These are phyloP conservation scores for Leucoraja ocellata DNA, from an alignment of 2,797 vertebrate species.

Conservation along the genomic window DNA sequence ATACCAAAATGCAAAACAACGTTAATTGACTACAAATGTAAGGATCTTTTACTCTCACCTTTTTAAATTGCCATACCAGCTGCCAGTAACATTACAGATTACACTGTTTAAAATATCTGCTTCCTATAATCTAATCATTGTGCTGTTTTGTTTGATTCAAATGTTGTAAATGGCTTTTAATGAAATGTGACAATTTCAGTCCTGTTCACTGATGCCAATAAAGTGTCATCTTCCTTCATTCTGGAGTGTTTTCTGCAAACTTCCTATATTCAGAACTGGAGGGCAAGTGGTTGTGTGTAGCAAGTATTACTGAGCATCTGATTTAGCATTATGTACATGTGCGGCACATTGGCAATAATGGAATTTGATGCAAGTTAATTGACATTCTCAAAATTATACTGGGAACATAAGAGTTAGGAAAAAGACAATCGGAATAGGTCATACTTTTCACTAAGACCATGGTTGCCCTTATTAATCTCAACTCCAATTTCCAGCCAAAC, in stretches of 20 bases:
- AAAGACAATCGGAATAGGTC: too few species aligned
- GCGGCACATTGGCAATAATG: not conserved
- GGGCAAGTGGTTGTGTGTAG: not conserved
- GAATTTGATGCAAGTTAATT: not conserved
- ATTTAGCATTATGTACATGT: not conserved
- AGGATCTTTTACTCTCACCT: not conserved
- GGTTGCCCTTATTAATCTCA: too few species aligned
- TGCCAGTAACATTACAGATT: not conserved
- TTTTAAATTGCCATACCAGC: not conserved
- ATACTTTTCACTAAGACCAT: too few species aligned
- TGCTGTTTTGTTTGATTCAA: not conserved
- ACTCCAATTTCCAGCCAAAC: too few species aligned
- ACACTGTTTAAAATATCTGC: not conserved
- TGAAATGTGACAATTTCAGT: not conserved
- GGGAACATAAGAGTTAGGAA: not conserved
- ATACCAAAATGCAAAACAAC: not conserved
- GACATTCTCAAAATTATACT: not conserved
- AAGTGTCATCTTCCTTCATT: not conserved
- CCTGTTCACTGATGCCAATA: not conserved
- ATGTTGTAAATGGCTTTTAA: not conserved
- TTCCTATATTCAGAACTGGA: not conserved
- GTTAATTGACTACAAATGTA: not conserved
- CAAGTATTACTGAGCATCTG: not conserved
- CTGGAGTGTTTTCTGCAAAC: not conserved
- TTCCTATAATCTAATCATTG: not conserved